A percentile compares a stretch with the other conserved stretches of the same genome.
phyloP scores from a whole-genome alignment of 2,888 invertebrate species.

The Pseudococcus viburni region DNA sequence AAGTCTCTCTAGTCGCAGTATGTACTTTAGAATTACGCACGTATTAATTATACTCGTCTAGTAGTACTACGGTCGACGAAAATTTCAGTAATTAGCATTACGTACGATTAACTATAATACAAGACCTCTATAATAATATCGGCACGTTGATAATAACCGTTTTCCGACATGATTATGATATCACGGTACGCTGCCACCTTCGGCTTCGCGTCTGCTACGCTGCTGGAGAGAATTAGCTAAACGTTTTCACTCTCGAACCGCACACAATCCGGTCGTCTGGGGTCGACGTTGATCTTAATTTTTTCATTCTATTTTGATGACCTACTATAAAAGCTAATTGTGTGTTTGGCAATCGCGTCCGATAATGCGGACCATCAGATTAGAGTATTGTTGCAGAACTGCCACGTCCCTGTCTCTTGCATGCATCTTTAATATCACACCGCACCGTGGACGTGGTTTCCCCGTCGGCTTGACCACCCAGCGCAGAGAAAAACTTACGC shows the following conservation, averaged over 20 bases:
- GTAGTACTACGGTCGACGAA: neutral
- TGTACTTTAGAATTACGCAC: neutral
- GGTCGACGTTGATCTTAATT: constrained; percentile 2
- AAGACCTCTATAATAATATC: neutral
- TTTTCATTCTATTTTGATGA: constrained; percentile 1
- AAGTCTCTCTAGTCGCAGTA: neutral
- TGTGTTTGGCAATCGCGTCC: neutral
- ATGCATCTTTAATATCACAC: too few relatives aligned
- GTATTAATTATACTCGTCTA: constrained; percentile 33
- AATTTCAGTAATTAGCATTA: constrained; percentile 47
- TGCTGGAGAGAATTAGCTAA: neutral
- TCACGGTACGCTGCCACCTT: neutral
- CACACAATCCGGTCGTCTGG: neutral
- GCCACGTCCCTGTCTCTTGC: too few relatives aligned
- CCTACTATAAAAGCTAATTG: constrained; percentile 12
- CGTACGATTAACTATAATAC: constrained; percentile 1
- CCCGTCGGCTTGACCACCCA: too few relatives aligned
- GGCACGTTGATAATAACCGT: constrained; percentile 34
- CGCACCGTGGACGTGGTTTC: too few relatives aligned
- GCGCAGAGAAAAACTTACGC: too few relatives aligned
- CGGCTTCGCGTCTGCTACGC: neutral
- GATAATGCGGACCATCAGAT: neutral
- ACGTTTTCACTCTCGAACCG: neutral
- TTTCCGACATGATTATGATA: constrained; percentile 46
- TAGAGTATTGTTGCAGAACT: neutral